Evolutionary conservation across 2,797 vertebrate genomes (phyloP).

Genomic region (Hipposideros larvatus): DNA sequence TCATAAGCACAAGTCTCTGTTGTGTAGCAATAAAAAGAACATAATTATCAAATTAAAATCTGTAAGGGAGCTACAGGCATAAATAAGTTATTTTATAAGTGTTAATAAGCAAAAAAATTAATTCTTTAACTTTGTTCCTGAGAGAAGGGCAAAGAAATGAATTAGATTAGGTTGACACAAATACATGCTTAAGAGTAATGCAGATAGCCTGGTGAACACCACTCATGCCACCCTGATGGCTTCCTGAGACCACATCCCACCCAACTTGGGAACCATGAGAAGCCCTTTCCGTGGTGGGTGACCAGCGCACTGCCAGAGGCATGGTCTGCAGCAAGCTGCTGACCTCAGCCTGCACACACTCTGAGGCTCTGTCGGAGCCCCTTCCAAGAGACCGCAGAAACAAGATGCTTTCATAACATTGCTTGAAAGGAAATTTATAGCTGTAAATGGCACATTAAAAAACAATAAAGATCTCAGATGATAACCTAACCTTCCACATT

Average conservation of each 20-base stretch:
- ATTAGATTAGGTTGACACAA: not conserved
- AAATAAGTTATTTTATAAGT: conserved; percentile 47
- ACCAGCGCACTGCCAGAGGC: too few relatives aligned
- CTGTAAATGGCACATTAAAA: not conserved
- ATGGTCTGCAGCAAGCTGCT: too few relatives aligned
- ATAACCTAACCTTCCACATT: not conserved
- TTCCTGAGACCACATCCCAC: too few relatives aligned
- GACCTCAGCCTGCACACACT: too few relatives aligned
- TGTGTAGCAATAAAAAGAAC: not conserved
- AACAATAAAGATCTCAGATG: not conserved
- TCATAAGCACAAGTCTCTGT: not conserved
- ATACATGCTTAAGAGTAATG: not conserved
- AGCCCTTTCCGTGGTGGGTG: too few relatives aligned
- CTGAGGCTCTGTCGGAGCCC: too few relatives aligned
- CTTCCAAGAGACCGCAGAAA: too few relatives aligned
- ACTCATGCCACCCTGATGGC: too few relatives aligned
- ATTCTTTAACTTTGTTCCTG: not conserved
- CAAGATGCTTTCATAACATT: not conserved
- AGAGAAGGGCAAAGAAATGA: not conserved
- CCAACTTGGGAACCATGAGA: too few relatives aligned
- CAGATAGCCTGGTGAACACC: not conserved
- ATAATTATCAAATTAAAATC: not conserved
- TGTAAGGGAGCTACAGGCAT: not conserved
- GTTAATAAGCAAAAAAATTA: not conserved
- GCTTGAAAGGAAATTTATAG: not conserved